Conservation (phyloP, 2,113 vertebrate genomes). For the Chamaea fasciata region DNA sequence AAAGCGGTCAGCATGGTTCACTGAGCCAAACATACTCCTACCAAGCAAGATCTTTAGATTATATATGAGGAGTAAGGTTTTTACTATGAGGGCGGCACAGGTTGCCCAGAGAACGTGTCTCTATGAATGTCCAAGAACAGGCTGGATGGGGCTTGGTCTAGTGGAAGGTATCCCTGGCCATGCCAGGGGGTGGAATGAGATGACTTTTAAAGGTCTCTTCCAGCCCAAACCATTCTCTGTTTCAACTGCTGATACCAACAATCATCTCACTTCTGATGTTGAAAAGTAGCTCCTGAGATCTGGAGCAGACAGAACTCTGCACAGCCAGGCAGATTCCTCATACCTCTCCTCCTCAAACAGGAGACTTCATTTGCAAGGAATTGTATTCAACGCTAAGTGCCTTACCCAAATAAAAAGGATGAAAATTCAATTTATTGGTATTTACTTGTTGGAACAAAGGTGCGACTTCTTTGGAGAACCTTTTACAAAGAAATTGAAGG, state of each 20-base stretch:
- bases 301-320: neutral
- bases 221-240: neutral
- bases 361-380: neutral
- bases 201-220: neutral
- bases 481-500: neutral
- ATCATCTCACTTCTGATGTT: neutral
- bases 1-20: neutral
- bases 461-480: neutral
- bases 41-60: neutral
- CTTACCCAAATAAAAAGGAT: neutral
- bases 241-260: neutral
- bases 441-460: neutral
- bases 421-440: neutral
- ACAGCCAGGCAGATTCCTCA: neutral
- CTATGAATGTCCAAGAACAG: neutral
- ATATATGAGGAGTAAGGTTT: neutral
- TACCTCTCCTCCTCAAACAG: neutral
- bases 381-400: neutral
- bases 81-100: neutral
- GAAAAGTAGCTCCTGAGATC: neutral
- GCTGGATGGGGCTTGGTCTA: neutral
- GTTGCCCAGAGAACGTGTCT: neutral
- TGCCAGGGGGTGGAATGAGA: neutral
- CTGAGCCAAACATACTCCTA: neutral
- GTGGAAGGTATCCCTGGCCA: neutral